Conservation (phyloP, 2,888 invertebrate species). For the Campoplex nolae region DNA sequence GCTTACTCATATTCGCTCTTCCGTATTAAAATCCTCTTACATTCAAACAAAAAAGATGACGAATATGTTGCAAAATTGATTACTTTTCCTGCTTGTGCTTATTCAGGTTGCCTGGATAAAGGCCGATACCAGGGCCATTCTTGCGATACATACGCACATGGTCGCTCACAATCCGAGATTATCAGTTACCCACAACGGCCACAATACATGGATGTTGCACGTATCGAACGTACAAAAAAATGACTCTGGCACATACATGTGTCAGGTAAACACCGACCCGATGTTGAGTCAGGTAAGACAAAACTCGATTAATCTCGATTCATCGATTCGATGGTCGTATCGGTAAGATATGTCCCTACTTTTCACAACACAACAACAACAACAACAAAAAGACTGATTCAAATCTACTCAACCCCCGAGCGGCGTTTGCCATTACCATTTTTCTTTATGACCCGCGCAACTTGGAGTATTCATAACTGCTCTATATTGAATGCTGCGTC, state of each 20-base stretch:
- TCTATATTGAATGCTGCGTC: background rate
- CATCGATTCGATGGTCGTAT: background rate
- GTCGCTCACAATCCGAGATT: conserved; percentile 94
- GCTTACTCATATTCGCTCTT: too few relatives aligned
- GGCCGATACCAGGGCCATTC: conserved; percentile 94
- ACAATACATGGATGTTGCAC: conserved; percentile 97
- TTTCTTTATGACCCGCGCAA: background rate
- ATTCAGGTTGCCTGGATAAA: conserved; percentile 96
- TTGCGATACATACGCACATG: conserved; percentile 95
- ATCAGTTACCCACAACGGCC: conserved; percentile 95
- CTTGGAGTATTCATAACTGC: background rate
- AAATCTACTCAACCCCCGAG: too few relatives aligned
- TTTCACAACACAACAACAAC: too few relatives aligned
- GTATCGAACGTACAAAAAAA: conserved; percentile 95
- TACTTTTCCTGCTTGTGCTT: background rate
- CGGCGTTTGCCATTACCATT: too few relatives aligned
- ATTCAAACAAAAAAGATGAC: too few relatives aligned
- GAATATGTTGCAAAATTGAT: too few relatives aligned
- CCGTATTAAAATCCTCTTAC: too few relatives aligned
- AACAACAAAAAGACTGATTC: too few relatives aligned
- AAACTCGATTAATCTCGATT: background rate
- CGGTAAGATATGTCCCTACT: too few relatives aligned
- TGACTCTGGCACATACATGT: conserved; percentile 97
- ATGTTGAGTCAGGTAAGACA: conserved; percentile 93
- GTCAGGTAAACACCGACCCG: conserved; percentile 96